Evolutionary conservation across 2,797 vertebrate species (phyloP).

Genomic region (Selene dorsalis): DNA sequence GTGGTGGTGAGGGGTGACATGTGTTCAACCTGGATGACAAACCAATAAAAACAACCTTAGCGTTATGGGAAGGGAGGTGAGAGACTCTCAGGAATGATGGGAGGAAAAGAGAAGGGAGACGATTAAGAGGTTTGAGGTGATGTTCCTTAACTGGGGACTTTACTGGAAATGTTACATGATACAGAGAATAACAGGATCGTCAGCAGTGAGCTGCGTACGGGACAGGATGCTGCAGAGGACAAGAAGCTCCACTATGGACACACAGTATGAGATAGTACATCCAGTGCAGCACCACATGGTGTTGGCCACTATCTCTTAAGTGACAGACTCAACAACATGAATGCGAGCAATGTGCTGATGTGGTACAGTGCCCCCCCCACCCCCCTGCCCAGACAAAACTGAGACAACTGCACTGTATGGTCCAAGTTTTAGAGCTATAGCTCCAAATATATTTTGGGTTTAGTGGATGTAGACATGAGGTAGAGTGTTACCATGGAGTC

Average conservation of each 20-base stretch:
- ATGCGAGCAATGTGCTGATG: neutral
- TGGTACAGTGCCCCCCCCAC: neutral
- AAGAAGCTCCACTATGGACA: slow-evolving; percentile 14
- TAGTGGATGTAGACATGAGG: neutral
- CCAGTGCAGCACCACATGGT: slow-evolving; percentile 11
- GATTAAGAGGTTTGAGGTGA: slow-evolving; percentile 2
- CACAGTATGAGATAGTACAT: slow-evolving; percentile 4
- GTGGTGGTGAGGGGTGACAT: slow-evolving; percentile 47
- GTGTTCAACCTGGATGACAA: slow-evolving; percentile 27
- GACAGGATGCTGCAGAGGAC: slow-evolving; percentile 26
- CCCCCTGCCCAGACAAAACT: neutral
- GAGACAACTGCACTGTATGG: neutral
- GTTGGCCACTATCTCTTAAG: neutral
- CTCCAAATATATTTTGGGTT: neutral
- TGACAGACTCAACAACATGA: neutral
- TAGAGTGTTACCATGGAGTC: neutral
- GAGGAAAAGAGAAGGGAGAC: neutral
- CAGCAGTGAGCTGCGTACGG: neutral
- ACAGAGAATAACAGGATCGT: neutral
- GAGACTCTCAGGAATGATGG: slow-evolving; percentile 7
- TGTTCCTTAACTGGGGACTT: slow-evolving; percentile 44
- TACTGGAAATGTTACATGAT: neutral
- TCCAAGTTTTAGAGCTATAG: too few species aligned
- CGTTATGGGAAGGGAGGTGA: neutral
- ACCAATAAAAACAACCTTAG: slow-evolving; percentile 58